Evolutionary conservation across 2,113 vertebrate species (phyloP), one percentile per base, ranked within the genome.

Genomic region (Microtus pennsylvanicus): DNA sequence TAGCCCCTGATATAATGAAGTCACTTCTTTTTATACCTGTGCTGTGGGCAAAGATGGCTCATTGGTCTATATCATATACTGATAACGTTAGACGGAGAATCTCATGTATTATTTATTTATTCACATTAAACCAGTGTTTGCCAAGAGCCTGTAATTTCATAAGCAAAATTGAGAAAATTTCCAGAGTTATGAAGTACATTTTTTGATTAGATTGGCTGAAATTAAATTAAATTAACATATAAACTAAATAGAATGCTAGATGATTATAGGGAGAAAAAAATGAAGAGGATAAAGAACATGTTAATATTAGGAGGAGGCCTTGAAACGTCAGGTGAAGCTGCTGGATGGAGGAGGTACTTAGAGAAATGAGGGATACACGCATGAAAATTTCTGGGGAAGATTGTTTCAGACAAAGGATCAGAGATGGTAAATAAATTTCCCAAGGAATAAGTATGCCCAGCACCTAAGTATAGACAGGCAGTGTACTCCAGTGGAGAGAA

Each of bases 81-180:
- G 50, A 76, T 47, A 87, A 47, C 72, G 26, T 28, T 75, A 58
- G 24, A 24, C 26, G 3, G 3, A 94, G 45, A 93, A 81, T 3
- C 8, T 65, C 13, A 16, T 45, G 24, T 78, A 76, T 22, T 92
- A 7, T 89, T 91, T 81, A 50, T 50, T 95, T 14, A 94, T 87
- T 55, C 19, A 92, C 50, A 81, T 75, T 93, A 63, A 95, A 61
- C 14, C 87, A 80, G 77, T 78, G 38, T 74, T 96, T 94, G 50
- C 89, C 21, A 92, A 88, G 35, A 12, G 4, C 9, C 17, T 92
- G 58, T 5, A 77, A 58, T 92, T 10, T 88, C 63, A 89, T 69
- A 95, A 90, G 33, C 21, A 94, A 97, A 88, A 76, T 0, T 61
- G 14, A 76, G 13, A 72, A 61, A 80, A 38, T n/a, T 30, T 10